Evolutionary conservation across 2,113 vertebrate genomes (phyloP).

Genomic region (Colius striatus): DNA sequence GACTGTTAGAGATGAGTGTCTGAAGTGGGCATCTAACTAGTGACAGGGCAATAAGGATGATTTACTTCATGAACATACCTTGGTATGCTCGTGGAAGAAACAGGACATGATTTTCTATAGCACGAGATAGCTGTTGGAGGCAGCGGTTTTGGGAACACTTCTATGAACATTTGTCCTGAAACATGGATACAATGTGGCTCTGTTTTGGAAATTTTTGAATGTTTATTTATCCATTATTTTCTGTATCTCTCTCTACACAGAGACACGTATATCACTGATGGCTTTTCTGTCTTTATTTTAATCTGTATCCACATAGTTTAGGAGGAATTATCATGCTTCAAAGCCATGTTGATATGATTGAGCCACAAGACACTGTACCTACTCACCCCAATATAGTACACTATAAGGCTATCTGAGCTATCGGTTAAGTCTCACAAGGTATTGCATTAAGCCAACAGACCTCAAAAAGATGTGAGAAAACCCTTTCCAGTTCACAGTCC

Average conservation of each 20-base stretch:
- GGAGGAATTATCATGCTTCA: neutral
- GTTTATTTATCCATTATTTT: neutral
- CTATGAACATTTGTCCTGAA: neutral
- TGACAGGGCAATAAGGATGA: neutral
- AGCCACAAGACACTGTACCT: neutral
- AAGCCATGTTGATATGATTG: neutral
- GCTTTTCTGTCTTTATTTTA: neutral
- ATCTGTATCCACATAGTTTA: neutral
- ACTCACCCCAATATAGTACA: neutral
- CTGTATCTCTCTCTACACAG: neutral
- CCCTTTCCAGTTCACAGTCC: neutral
- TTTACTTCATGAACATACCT: neutral
- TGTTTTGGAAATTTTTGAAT: neutral
- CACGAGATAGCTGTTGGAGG: neutral
- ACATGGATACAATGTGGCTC: neutral
- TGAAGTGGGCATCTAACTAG: neutral
- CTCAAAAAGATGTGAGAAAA: neutral
- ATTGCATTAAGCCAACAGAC: neutral
- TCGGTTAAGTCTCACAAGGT: rapidly evolving
- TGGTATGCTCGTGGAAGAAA: neutral
- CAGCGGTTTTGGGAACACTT: neutral
- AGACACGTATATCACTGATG: neutral
- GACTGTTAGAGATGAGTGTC: neutral
- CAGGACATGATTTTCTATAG: neutral
- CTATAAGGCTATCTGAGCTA: neutral